These are phyloP conservation scores for Turritopsis rubra DNA, from an alignment of 30 jellyfish, hydroid and myxozoan species.

Conservation along the genomic window DNA sequence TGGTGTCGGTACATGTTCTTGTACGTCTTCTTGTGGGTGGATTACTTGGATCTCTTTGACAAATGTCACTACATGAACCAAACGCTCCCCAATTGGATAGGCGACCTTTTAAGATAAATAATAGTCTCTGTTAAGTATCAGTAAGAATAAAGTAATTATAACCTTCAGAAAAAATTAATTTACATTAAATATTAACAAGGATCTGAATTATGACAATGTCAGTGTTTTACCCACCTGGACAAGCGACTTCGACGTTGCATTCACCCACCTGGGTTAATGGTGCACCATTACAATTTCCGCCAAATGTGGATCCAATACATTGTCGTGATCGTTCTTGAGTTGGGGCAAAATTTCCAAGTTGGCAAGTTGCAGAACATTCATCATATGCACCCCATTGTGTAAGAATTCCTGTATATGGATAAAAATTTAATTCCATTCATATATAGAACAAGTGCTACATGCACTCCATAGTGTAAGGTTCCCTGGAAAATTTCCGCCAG, in stretches of 20 bases:
- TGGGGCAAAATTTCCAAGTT: background rate
- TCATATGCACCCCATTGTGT: slow-evolving; percentile 16
- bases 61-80: background rate
- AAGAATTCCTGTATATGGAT: background rate
- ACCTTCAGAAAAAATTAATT: no score
- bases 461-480: background rate
- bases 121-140: background rate
- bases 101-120: background rate
- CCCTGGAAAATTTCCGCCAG: background rate
- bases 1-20: background rate
- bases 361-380: slow-evolving; percentile 17
- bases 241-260: slow-evolving; percentile 17
- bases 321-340: slow-evolving; percentile 6
- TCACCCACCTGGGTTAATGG: background rate
- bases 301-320: slow-evolving; percentile 7
- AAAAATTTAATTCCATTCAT: background rate
- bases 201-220: background rate
- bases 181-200: no score
- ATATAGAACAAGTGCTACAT: background rate
- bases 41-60: slow-evolving; percentile 6
- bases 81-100: background rate
- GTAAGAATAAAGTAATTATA: no score
- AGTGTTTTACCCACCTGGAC: slow-evolving; percentile 14
- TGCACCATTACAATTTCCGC: slow-evolving; percentile 21
- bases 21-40: slow-evolving; percentile 9